These are phyloP conservation scores for Enhydra lutris DNA, from an alignment of 2,113 vertebrate genomes.

Conservation along the genomic window DNA sequence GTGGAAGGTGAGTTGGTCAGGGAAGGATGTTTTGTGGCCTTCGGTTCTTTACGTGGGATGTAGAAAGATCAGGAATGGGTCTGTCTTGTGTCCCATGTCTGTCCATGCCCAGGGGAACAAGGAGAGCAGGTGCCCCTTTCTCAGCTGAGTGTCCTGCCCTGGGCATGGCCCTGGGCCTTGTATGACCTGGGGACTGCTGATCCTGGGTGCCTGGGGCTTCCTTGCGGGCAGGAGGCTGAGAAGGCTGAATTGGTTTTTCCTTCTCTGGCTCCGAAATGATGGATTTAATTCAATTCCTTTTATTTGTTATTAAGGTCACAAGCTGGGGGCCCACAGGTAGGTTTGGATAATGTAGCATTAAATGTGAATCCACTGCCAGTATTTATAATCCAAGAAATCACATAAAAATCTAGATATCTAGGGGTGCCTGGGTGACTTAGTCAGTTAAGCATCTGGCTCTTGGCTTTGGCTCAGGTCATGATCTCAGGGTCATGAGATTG, in stretches of 20 bases:
- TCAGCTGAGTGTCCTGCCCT: background rate
- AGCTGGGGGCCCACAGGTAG: background rate
- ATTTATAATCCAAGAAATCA: too few relatives aligned
- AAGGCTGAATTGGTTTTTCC: background rate
- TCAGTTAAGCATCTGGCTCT: background rate
- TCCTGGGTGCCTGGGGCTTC: background rate
- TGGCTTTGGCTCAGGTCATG: background rate
- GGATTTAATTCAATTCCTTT: background rate
- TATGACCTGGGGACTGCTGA: background rate
- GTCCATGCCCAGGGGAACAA: background rate
- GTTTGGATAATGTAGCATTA: background rate
- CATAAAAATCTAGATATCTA: background rate
- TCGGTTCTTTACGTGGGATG: background rate
- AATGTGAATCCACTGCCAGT: background rate
- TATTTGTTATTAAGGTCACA: background rate
- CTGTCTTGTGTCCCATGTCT: fast-evolving
- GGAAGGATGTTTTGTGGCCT: background rate
- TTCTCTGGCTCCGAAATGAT: background rate
- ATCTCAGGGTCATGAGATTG: too few relatives aligned
- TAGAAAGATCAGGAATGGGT: background rate
- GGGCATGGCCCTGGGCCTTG: background rate
- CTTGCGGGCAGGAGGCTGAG: background rate
- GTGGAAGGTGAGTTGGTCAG: conserved; percentile 90
- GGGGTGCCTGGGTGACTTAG: background rate
- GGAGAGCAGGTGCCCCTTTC: fast-evolving